Evolutionary conservation across 2,113 vertebrate species (phyloP), one percentile per base, ranked within the genome.

Genomic region (Blennius ocellaris): DNA sequence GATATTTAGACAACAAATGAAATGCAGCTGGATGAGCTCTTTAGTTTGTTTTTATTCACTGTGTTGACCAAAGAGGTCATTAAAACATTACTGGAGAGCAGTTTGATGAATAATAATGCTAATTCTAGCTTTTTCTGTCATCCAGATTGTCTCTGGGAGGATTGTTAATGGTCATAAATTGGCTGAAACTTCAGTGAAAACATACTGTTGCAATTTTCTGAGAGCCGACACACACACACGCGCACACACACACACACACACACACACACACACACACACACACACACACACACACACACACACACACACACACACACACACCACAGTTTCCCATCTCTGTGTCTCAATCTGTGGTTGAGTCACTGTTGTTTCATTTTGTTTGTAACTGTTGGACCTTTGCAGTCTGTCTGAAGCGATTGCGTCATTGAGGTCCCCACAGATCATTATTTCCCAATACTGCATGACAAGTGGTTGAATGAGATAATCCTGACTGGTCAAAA

Each of bases 321-420:
- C 21, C 52, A 73, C 68, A 57, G 11, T 77, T 76, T 62, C 51
- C 48, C 59, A 70, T 70, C 62, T 10, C 56, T 43, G 52, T 80
- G 54, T 73, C 56, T 73, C 51, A 76, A 52, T 70, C 59, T 8
- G 10, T 39, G 14, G 44, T 67, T 82, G 70, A 81, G 61, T 85
- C 78, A 83, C 36, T 51, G 55, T 40, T 37, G 55, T 73, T 64
- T 78, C 55, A 21, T 54, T 49, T 40, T 80, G 44, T 56, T 80
- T 82, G 14, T 61, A 57, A 57, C 61, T 43, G 52, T 50, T 47
- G 56, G 44, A 61, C 61, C 66, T 51, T 8, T 49, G 40, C 49
- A 50, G n/a, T 54, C 40, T 47, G 45, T 57, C 69, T 45, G 36
- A 64, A 76, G 67, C 41, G 12, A 16, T 41, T 55, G 44, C 70